A percentile compares a stretch with the other conserved stretches of the same genome.
Conservation (phyloP, 2,113 vertebrate species). For the Siphamia tubifer region DNA sequence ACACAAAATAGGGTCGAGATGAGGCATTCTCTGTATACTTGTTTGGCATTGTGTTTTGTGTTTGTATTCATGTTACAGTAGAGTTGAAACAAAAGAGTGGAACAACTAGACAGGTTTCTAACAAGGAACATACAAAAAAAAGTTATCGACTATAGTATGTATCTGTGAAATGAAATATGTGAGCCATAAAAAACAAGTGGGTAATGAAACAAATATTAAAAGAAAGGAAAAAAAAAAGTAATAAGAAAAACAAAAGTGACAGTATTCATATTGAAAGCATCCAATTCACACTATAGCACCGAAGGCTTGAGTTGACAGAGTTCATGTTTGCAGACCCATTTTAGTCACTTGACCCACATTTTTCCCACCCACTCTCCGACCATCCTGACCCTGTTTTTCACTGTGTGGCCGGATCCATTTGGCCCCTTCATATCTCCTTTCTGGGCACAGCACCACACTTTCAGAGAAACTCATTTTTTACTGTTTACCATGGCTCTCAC, state of each 20-base stretch:
- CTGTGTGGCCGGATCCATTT: constrained; percentile 65
- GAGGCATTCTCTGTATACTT: too few relatives aligned
- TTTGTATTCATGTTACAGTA: too few relatives aligned
- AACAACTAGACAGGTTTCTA: too few relatives aligned
- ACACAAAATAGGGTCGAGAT: too few relatives aligned
- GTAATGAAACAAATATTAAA: too few relatives aligned
- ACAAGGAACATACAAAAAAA: too few relatives aligned
- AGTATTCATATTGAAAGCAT: constrained; percentile 10
- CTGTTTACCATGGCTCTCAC: constrained; percentile 67
- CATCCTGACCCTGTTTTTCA: constrained; percentile 68
- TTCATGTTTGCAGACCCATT: constrained; percentile 63
- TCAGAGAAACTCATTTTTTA: constrained; percentile 45
- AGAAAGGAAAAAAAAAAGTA: background rate
- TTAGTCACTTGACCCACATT: constrained; percentile 75
- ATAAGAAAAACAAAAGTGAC: background rate
- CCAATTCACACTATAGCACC: background rate
- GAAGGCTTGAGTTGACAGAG: constrained; percentile 50
- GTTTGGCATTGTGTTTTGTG: too few relatives aligned
- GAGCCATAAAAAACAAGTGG: too few relatives aligned
- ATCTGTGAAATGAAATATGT: too few relatives aligned
- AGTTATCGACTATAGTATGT: too few relatives aligned
- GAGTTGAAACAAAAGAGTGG: too few relatives aligned
- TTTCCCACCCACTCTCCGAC: constrained; percentile 52
- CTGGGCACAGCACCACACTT: constrained; percentile 39
- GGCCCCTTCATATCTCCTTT: constrained; percentile 53